Evolutionary conservation across 2,797 vertebrate genomes (phyloP), one percentile per base, ranked within the genome.

Genomic region (Enteromius mattozi): DNA sequence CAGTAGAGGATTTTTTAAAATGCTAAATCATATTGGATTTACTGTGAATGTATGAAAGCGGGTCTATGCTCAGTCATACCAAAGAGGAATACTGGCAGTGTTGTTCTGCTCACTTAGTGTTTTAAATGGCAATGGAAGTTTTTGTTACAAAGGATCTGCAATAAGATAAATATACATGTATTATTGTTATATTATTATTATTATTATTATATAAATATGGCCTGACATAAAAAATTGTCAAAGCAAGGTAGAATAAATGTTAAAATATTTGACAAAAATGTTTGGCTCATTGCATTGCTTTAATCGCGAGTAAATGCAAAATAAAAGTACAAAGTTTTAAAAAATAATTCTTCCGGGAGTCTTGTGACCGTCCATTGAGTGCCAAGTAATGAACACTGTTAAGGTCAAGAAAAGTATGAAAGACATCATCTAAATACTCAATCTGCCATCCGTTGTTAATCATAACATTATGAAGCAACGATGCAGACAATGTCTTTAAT

Each of bases 1-100:
- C 82, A 71, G 37, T 84, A 84, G 82, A 78, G 49, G 35, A 78
- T 45, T 47, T 49, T 27, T 70, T 27, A 9, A 45, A 45, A 70
- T 1, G 12, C 33, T 68, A 14, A 77, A 75, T 49, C 27, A 40
- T 0, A 24, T 27, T 74, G 80, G 72, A 76, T 54, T 54, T 51
- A 66, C 45, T n/a, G 81, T 66, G 72, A 35, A 68, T 40, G 45
- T 51, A 30, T 49, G 21, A 66, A 74, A 21, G 33, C 19, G 2
- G 80, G 69, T 49, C 70, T 74, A 65, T 51, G 30, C 40, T 49
- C 4, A 24, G 61, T 66, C 70, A 27, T 51, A 14, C 70, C 42
- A 51, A 76, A 51, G 56, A 13, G 7, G 56, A 74, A 49, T 63
- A 33, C 13, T 65, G 27, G 1, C 42, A 49, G 70, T 74, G 7